Base-by-base conservation (phyloP, 2,888 invertebrate genomes). In the Amblyjoppa proteus region DNA sequence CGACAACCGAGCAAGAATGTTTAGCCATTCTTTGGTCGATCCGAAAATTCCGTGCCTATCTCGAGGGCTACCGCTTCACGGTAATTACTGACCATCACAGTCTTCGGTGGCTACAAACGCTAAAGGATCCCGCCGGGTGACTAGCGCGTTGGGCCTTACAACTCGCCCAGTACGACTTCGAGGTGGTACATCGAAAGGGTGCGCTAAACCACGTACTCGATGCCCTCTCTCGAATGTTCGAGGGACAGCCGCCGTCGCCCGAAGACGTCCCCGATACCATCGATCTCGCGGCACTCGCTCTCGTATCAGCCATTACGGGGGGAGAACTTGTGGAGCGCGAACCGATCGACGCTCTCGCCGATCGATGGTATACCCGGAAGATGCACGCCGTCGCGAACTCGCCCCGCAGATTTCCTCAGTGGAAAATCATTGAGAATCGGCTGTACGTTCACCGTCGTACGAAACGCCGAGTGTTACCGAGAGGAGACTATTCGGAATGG, bases 371-470 rank as follows among this genome's bases (percentile, higher is more conserved):
- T 5, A 1, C 16, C 13, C 11, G 4, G 6, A 51, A 56, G 31
- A 4, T 41, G 0, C 20, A 25, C 20, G 16, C 25, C 0, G 16
- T 41, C 0, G n/a, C 5, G 0, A 11, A 53, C 3, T 9, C 4
- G 3, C 68, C 41, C 0, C 5, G n/a, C 0, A 38, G 38, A 1
- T 68, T 25, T 16, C 74, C 83, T 0, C 45, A 77, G 7, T 87
- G 87, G 85, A 81, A 86, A 38, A 64, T 86, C 0, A 51, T 20
- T 3, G 82, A 79, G 7, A 34, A 20, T 11, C 45, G 70, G n/a
- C 51, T 82, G 0, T 85, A 69, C n/a, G 4, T 34, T 1, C 38
- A 75, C 0, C 64, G 70, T 2, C n/a, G 69, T 13, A 9, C 53
- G n/a, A 11, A 31, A 3, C 49, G 20, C 45, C 41, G 28, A 16